Base-by-base conservation (phyloP, 2,113 vertebrate genomes). In the Lampris incognitus region DNA sequence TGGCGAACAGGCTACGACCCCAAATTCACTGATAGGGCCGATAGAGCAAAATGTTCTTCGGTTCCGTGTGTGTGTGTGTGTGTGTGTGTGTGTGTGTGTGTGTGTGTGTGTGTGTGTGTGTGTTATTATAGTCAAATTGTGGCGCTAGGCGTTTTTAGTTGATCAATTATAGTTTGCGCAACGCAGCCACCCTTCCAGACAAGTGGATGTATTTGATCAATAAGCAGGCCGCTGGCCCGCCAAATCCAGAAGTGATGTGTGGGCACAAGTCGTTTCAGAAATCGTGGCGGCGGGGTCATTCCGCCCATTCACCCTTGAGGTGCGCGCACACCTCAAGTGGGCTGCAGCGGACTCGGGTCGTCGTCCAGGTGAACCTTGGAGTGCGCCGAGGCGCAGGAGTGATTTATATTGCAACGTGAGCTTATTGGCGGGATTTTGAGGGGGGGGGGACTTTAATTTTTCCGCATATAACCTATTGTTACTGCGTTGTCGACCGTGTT, bases 31-130 rank as follows among this genome's bases (percentile, higher is more conserved):
- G 41, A 69, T 69, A 74, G 54, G 71, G 81, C 78, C 79, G 72
- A 68, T 73, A 52, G 75, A 87, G 85, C 77, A 89, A 81, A 79
- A 88, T 88, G 87, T 84, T 59, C 40, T 10, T 40, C 65, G 74
- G 41, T 40, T 0, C 10, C 3, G 38, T 9, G 64, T 57, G 7
- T 64, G 36, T 37, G 46, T 44, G 72, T 39, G 64, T 40, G 54
- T 74, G 57, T 71, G 46, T 51, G 63, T 64, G 65, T 60, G 64
- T 56, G 71, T 41, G 57, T 10, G 59, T 36, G 60, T 40, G 68
- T 6, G 3, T 60, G 55, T 11, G 41, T 62, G 41, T 62, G 60
- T 46, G 60, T 38, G 78, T 59, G 57, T 59, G 9, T n/a, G 41
- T 44, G 60, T 46, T 24, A 24, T 24, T 24, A 24, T 24, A 24